Evolutionary conservation across 2,888 invertebrate species (phyloP), one percentile per base, ranked within the genome.

Genomic region (Amiota minor): DNA sequence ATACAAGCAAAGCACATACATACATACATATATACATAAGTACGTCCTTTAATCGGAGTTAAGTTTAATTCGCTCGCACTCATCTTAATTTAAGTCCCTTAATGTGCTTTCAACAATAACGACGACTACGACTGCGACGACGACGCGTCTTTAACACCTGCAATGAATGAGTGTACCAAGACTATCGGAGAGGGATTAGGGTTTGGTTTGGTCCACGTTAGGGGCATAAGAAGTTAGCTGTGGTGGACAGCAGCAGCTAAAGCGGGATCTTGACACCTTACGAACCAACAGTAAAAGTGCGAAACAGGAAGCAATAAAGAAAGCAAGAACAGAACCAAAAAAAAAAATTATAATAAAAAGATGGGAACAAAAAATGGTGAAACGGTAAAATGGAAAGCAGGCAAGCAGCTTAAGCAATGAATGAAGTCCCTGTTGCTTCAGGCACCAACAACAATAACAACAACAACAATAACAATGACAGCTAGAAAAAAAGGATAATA

Each of bases 61-160:
- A 61, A 47, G 61, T 71, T 71, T 71, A 71, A 71, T 71, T 71
- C 61, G 65, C 65, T 67, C 65, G 70, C 70, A 71, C 70, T 61
- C 49, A 20, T 71, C 70, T 70, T 70, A 70, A 70, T 70, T 70
- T 70, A 71, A 71, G 70, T 61, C 61, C 16, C 70, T 49, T 71
- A 71, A 71, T 71, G 61, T 71, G 70, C 70, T 71, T 61, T 20
- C 62, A 50, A 50, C 70, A 50, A 16, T 56, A 23, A 67, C 59
- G 59, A n/a, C 6, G 16, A 16, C 4, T 20, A 11, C 23, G 59
- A n/a, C n/a, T n/a, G n/a, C 8, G 59, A 6, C 59, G 64, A 64
- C 46, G 45, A 16, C n/a, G 12, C 16, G 56, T 71, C 62, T 62
- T 71, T 71, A n/a, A 49, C 70, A 61, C 62, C 70, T 61, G 56